Evolutionary conservation across 1,140 invertebrate genomes (phyloP).

Genomic region (Nylanderia fulva): DNA sequence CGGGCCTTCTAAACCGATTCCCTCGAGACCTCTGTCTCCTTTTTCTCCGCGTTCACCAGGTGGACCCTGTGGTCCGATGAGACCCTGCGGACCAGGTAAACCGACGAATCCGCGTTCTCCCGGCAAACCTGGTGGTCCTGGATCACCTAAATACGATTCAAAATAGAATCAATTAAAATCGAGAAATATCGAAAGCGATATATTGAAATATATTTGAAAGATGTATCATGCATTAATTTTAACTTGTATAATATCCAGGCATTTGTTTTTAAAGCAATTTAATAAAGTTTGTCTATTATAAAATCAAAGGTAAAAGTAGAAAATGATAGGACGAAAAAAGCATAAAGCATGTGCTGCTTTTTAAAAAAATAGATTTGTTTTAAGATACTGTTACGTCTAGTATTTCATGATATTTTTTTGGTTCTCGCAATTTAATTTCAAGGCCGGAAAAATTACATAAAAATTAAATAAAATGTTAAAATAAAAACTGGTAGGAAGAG

Average conservation of each 20-base stretch:
- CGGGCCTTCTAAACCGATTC: constrained; percentile 89
- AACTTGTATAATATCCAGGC: not conserved
- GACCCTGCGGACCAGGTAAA: constrained; percentile 87
- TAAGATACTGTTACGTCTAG: not conserved
- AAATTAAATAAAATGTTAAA: too few relatives aligned
- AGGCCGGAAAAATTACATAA: too few relatives aligned
- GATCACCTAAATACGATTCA: constrained; percentile 82
- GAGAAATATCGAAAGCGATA: not conserved
- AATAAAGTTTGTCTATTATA: not conserved
- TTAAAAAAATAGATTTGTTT: not conserved
- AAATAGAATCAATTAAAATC: not conserved
- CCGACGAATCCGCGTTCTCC: constrained; percentile 89
- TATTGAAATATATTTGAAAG: constrained; percentile 2
- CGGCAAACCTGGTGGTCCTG: constrained; percentile 85
- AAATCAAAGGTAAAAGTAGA: not conserved
- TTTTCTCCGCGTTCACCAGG: constrained; percentile 90
- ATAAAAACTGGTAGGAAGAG: too few relatives aligned
- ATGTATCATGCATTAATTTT: constrained; percentile 9
- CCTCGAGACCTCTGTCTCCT: constrained; percentile 90
- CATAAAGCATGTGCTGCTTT: not conserved
- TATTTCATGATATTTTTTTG: too few relatives aligned
- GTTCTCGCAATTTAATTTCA: too few relatives aligned
- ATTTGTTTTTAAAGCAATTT: not conserved
- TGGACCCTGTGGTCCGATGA: constrained; percentile 87
- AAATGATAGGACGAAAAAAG: not conserved